These are phyloP conservation scores for Epistrophe grossulariae DNA, from an alignment of 2,888 invertebrate genomes.

Conservation along the genomic window DNA sequence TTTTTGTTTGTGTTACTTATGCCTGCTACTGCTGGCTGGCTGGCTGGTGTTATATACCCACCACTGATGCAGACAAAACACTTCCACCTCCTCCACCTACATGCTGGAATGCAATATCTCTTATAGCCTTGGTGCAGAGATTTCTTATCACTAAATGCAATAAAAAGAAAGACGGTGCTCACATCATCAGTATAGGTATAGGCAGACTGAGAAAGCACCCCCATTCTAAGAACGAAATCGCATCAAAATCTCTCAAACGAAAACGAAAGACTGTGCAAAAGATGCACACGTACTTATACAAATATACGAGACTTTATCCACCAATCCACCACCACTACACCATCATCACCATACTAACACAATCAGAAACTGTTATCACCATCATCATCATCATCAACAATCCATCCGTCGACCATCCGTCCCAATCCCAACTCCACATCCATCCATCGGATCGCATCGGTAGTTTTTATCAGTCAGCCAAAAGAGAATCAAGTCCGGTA, in stretches of 20 bases:
- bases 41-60: constrained; percentile 30
- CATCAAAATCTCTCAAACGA: constrained; percentile 53
- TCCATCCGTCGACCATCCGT: constrained; percentile 38
- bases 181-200: constrained; percentile 12
- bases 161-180: constrained; percentile 45
- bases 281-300: neutral
- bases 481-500: constrained; percentile 43
- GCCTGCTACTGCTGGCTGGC: constrained; percentile 42
- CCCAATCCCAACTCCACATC: constrained; percentile 36
- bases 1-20: neutral
- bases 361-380: constrained; percentile 46
- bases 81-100: constrained; percentile 51
- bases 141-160: constrained; percentile 72
- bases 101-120: constrained; percentile 34
- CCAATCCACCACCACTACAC: constrained; percentile 8
- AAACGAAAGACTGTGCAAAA: constrained; percentile 35
- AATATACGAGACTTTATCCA: neutral
- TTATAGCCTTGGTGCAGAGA: constrained; percentile 46
- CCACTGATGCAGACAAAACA: constrained; percentile 33
- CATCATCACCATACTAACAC: constrained; percentile 36
- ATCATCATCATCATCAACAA: constrained; percentile 72
- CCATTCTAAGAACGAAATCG: constrained; percentile 70
- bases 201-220: constrained; percentile 60
- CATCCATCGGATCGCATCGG: constrained; percentile 55
- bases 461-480: constrained; percentile 48